Evolutionary conservation across 2,888 invertebrate species (phyloP).

Genomic region (Ceriagrion tenellum): DNA sequence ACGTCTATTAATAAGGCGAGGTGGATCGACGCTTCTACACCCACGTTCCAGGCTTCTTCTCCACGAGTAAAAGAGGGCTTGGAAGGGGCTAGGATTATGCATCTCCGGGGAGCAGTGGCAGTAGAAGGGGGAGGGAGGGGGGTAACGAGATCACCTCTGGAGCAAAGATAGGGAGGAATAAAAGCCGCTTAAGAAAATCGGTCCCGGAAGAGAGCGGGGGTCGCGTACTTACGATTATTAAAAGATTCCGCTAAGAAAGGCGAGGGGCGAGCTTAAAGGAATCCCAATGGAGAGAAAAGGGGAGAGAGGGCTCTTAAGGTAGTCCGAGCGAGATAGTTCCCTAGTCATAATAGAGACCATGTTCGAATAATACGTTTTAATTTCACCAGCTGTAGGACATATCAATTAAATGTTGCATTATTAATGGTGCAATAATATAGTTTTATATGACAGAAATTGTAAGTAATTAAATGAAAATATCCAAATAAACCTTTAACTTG

Average conservation of each 20-base stretch:
- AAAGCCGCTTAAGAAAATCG: slow-evolving; percentile 33
- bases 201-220: background rate
- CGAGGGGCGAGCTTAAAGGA: background rate
- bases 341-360: no score
- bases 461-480: no score
- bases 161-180: background rate
- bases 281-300: background rate
- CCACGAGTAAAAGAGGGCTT: background rate
- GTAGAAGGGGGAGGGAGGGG: background rate
- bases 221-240: background rate
- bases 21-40: no score
- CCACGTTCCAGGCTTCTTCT: background rate
- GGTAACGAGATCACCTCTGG: background rate
- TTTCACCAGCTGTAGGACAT: no score
- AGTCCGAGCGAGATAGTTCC: no score
- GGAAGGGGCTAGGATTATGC: background rate
- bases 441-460: no score
- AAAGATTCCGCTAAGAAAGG: slow-evolving; percentile 18
- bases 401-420: no score
- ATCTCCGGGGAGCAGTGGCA: background rate
- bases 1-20: no score
- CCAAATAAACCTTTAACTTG: no score
- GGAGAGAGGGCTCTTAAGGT: no score
- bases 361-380: no score
- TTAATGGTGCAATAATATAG: no score